phyloP scores from a whole-genome alignment of 2,797 vertebrate species.

The Stomatorhinus walkeri region DNA sequence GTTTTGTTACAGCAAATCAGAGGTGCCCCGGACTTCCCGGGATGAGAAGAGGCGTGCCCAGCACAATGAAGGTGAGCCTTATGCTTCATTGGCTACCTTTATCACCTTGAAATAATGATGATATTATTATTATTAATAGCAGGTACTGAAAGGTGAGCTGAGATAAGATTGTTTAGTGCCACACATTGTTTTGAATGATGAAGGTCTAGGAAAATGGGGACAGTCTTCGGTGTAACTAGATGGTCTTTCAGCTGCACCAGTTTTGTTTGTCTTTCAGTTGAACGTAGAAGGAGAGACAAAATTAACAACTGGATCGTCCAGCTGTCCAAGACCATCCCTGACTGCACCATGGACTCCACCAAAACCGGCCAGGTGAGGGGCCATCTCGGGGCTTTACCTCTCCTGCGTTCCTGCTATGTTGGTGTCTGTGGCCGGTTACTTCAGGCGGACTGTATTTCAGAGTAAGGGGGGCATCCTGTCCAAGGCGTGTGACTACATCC shows the following conservation, averaged over 20 bases:
- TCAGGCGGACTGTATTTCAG: conserved; percentile 44
- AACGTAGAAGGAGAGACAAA: conserved; percentile 85
- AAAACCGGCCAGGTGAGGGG: conserved; percentile 80
- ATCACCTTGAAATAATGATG: neutral
- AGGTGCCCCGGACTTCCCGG: conserved; percentile 60
- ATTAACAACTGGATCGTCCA: conserved; percentile 98
- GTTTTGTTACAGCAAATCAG: conserved; percentile 54
- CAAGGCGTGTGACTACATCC: conserved; percentile 93
- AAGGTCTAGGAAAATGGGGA: neutral
- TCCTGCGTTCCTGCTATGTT: neutral
- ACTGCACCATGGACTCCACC: conserved; percentile 80
- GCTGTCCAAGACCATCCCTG: conserved; percentile 88
- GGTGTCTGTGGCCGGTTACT: neutral
- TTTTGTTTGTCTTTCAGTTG: conserved; percentile 58
- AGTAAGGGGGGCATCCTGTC: conserved; percentile 93
- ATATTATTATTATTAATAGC: neutral
- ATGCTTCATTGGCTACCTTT: neutral
- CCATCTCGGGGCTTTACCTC: neutral
- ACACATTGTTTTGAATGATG: neutral
- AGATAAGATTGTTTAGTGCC: neutral
- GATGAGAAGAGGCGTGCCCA: conserved; percentile 73
- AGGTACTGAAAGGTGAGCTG: neutral
- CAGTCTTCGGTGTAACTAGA: conserved; percentile 24
- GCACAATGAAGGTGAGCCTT: conserved; percentile 68
- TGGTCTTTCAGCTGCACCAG: neutral